Base-by-base conservation (phyloP, 2,888 invertebrate species). In the Drosophila borborema region DNA sequence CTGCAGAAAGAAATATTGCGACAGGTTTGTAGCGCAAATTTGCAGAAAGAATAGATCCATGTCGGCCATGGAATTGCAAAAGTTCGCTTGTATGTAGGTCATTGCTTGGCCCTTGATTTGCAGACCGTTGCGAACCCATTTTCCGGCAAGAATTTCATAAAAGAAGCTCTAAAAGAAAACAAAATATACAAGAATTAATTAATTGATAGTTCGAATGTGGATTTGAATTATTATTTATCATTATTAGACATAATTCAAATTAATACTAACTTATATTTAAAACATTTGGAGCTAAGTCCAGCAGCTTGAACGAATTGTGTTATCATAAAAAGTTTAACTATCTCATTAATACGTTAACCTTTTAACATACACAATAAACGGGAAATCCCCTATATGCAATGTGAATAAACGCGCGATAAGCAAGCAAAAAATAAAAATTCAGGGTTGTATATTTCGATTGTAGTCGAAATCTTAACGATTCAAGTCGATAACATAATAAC, bases 61-160 rank as follows among this genome's bases (percentile, higher is more conserved):
- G 93, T 99, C 99, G 14, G 98, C 98, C 98, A 99, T 98, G 14
- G 98, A 98, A 94, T 99, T 99, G 94, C 99, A 99, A 94, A 99
- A 99, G 94, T 99, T 99, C 85, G 98, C 98, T 93, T 99, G 99
- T 90, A 99, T 98, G 93, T 99, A 99, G 20, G 99, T 98, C 98
- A 99, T 99, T 41, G 98, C 98, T 94, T 99, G 99, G n/a, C 99
- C 99, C 93, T 98, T 98, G 91, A 99, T 99, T 94, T 99, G 99
- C 12, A 98, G 94, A 0, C 99, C 99, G 94, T 99, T 99, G 77
- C 99, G 95, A 61, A 98, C 98, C 99, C 99, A 99, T 91, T 99
- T 95, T 10, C 98, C 98, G 72, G 97, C 96, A 71, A 98, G 94
- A 89, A 99, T 98, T 95, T 99, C 99, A 93, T 98, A 97, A 93